Base-by-base conservation (phyloP, 2,888 invertebrate genomes). In the Hydrotaea diabolus region DNA sequence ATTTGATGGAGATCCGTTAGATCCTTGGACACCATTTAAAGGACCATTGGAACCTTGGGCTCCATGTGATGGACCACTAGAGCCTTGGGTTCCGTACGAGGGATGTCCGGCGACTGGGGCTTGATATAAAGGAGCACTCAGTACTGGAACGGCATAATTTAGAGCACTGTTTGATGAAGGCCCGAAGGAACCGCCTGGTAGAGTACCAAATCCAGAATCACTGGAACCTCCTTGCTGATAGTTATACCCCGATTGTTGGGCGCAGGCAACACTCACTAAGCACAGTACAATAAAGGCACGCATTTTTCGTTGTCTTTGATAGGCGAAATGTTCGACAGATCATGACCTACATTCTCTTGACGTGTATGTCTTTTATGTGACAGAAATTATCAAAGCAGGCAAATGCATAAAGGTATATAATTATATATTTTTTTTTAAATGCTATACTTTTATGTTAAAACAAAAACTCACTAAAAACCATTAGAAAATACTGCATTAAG, bases 231-330 rank as follows among this genome's bases (percentile, higher is more conserved):
- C 89, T 11, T 87, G 88, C 73, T 87, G 88, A 57, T 90, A 89
- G 83, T 89, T 89, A 85, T 89, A 69, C 0, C 66, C 66, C 66
- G 19, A 39, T 0, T 66, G 8, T 21, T 90, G 88, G 62, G 89
- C 90, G 77, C 87, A 89, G 80, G 89, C 89, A 79, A 88, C 89
- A 31, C 89, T 88, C 26, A 90, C 74, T 71, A 90, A 86, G 77
- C 90, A 90, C 53, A 84, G 66, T 9, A 90, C 89, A 82, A 90
- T 88, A 72, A 90, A 90, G 82, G 88, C 89, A 88, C 89, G 90
- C 90, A 90, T 90, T 49, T 88, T 39, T 87, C 78, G 79, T 66
- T 66, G 66, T 43, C 1, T 39, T 36, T 62, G 43, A 43, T 66
- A 43, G 43, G 17, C 8, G 66, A 43, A 39, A n/a, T 39, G 39